A percentile compares a stretch with the other conserved stretches of the same genome.
Conservation (phyloP, 2,113 vertebrate species). For the Nyctibius bracteatus region DNA sequence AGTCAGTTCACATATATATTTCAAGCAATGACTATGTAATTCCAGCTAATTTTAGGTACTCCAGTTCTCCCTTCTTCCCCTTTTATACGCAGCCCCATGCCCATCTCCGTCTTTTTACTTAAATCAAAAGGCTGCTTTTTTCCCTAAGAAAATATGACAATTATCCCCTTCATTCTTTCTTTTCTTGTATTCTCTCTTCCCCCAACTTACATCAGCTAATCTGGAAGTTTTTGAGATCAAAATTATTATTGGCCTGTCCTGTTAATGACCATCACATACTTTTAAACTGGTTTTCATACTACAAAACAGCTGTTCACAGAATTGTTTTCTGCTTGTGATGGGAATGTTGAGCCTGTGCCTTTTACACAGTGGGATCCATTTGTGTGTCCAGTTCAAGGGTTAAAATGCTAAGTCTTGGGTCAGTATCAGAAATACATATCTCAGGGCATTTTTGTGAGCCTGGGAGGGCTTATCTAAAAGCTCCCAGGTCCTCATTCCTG, state of each 20-base stretch:
- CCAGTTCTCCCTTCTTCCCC: background rate
- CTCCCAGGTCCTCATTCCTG: background rate
- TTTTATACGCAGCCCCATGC: rapidly evolving
- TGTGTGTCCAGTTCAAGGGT: background rate
- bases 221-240: background rate
- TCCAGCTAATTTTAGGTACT: background rate
- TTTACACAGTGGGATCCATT: background rate
- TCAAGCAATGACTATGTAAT: background rate
- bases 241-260: background rate
- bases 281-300: background rate
- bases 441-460: background rate
- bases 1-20: background rate
- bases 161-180: background rate
- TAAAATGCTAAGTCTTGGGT: background rate
- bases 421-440: background rate
- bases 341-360: background rate
- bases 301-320: background rate
- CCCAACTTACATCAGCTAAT: background rate
- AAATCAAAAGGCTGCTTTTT: background rate
- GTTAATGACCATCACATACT: background rate
- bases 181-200: rapidly evolving
- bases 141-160: background rate
- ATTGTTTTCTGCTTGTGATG: background rate
- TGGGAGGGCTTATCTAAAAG: background rate
- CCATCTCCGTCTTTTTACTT: background rate